A percentile compares a stretch with the other conserved stretches of the same genome.
Evolutionary conservation across 2,113 vertebrate genomes (phyloP).

Genomic region (Bombycilla garrulus): DNA sequence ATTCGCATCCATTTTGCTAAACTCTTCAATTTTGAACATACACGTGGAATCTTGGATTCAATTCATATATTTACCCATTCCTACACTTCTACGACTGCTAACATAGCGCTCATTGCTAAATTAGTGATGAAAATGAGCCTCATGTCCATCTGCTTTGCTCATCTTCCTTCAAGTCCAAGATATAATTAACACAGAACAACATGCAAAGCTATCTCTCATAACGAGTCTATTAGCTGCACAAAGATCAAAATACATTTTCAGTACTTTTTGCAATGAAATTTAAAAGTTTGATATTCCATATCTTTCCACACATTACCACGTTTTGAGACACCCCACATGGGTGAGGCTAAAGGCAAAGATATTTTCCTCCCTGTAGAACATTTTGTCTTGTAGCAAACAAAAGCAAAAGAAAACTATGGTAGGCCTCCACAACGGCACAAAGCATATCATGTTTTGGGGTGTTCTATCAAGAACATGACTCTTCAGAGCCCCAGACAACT

Average conservation of each 20-base stretch:
- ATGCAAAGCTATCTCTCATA: background rate
- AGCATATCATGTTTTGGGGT: background rate
- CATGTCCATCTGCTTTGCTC: slow-evolving; percentile 44
- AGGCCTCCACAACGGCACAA: background rate
- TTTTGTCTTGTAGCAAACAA: background rate
- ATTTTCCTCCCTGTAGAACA: background rate
- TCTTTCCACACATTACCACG: background rate
- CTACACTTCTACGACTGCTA: slow-evolving; percentile 16
- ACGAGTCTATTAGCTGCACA: background rate
- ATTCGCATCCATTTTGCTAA: background rate
- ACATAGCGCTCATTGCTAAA: slow-evolving; percentile 36
- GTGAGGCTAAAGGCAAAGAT: background rate
- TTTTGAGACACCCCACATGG: background rate
- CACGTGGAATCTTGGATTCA: slow-evolving; percentile 26
- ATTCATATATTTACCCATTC: slow-evolving; percentile 33
- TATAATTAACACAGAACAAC: slow-evolving; percentile 55
- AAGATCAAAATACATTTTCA: background rate
- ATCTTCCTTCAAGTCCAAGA: slow-evolving; percentile 18
- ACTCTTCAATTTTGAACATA: background rate
- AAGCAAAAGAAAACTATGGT: background rate
- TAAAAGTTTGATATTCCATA: background rate
- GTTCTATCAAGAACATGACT: background rate
- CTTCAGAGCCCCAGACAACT: background rate
- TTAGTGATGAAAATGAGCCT: slow-evolving; percentile 45
- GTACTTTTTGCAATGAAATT: background rate